A percentile compares a stretch with the other conserved stretches of the same genome.
These are phyloP conservation scores for Sipha maydis DNA, from an alignment of 2,888 invertebrate genomes.

Conservation along the genomic window DNA sequence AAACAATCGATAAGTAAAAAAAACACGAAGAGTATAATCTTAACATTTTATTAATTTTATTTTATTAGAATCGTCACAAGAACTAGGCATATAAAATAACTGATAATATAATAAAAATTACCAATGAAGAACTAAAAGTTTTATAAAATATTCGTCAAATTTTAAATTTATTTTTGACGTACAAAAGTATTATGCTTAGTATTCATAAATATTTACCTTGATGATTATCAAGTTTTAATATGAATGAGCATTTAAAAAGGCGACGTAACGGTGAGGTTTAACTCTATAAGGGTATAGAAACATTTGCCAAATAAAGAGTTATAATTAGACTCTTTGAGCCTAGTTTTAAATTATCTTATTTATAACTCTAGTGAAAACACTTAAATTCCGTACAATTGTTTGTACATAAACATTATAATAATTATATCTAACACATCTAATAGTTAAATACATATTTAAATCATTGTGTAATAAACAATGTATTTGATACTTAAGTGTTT, in stretches of 20 bases:
- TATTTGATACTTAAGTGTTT: too few relatives aligned
- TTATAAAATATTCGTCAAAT: too few relatives aligned
- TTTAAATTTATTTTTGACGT: background rate
- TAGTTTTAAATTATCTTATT: slow-evolving; percentile 13
- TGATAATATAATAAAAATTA: too few relatives aligned
- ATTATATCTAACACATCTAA: too few relatives aligned
- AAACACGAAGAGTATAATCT: too few relatives aligned
- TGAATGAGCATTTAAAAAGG: slow-evolving; percentile 13
- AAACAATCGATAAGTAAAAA: too few relatives aligned
- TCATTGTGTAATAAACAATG: background rate
- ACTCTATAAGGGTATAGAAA: background rate
- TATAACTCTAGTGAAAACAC: background rate
- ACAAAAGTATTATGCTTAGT: background rate
- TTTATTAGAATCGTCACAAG: too few relatives aligned
- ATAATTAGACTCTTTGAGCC: slow-evolving; percentile 35
- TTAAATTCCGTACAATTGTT: slow-evolving; percentile 4
- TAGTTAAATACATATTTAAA: background rate
- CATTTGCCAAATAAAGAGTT: slow-evolving; percentile 40
- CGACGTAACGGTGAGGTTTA: background rate
- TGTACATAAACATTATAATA: background rate
- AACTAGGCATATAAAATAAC: too few relatives aligned
- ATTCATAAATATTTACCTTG: background rate
- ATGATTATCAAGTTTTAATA: background rate
- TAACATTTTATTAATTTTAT: too few relatives aligned
- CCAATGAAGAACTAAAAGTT: too few relatives aligned